Evolutionary conservation across 2,797 vertebrate species (phyloP).

Genomic region (Anguilla pacifica): DNA sequence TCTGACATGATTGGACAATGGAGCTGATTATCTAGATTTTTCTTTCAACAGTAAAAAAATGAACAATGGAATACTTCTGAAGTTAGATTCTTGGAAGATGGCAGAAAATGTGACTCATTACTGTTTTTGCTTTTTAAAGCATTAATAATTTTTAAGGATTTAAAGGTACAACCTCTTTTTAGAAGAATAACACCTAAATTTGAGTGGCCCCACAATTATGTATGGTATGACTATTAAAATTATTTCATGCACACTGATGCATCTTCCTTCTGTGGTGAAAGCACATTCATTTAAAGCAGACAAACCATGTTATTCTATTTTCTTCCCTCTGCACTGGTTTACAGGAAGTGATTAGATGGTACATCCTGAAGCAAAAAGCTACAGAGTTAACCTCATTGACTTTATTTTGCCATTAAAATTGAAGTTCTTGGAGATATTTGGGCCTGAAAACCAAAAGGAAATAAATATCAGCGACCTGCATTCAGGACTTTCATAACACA

Average conservation of each 20-base stretch:
- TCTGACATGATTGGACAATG: too few species aligned
- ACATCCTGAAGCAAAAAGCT: not conserved
- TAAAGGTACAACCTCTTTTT: not conserved
- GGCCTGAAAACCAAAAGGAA: not conserved
- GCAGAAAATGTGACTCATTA: too few species aligned
- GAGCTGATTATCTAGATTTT: too few species aligned
- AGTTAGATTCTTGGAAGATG: too few species aligned
- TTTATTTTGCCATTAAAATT: not conserved
- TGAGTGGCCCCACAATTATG: not conserved
- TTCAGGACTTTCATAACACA: not conserved
- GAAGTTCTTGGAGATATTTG: not conserved
- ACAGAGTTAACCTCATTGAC: not conserved
- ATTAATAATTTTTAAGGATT: too few species aligned
- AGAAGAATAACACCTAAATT: not conserved
- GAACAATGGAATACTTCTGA: too few species aligned
- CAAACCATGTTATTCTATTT: not conserved
- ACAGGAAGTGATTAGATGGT: not conserved
- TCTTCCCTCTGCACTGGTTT: conserved; percentile 17
- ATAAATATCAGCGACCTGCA: not conserved
- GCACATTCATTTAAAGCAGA: not conserved
- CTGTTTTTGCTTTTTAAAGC: too few species aligned
- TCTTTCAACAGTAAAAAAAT: too few species aligned
- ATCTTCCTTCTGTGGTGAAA: not conserved
- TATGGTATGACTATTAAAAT: not conserved
- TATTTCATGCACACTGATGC: not conserved